phyloP scores from a whole-genome alignment of 92 coral and sea anemone species.

The Bergia puertoricense region DNA sequence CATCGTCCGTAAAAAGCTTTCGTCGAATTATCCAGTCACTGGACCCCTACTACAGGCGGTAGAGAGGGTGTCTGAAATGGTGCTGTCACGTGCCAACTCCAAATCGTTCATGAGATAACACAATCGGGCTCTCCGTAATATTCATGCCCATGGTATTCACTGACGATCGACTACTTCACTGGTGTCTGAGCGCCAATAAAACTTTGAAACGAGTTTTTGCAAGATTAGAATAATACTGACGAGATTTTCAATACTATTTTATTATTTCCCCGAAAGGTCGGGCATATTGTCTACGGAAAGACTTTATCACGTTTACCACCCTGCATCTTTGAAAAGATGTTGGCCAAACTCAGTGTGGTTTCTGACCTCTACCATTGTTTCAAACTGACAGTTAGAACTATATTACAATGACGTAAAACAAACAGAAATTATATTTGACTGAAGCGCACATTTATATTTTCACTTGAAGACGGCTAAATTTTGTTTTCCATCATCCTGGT shows the following conservation, averaged over 20 bases:
- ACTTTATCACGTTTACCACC: too few species aligned
- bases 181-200: not conserved
- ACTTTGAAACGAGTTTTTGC: not conserved
- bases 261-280: not conserved
- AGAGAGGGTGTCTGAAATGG: slow-evolving; percentile 67
- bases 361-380: too few species aligned
- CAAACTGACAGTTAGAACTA: too few species aligned
- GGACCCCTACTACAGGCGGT: slow-evolving; percentile 74
- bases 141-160: not conserved
- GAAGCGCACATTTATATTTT: too few species aligned
- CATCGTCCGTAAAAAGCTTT: slow-evolving; percentile 66
- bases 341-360: too few species aligned
- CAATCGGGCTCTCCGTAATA: not conserved
- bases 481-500: too few species aligned
- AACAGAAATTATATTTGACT: too few species aligned
- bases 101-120: slow-evolving; percentile 52
- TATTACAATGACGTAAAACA: too few species aligned
- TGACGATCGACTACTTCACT: not conserved
- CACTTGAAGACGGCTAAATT: too few species aligned
- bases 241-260: not conserved
- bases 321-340: too few species aligned
- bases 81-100: slow-evolving; percentile 49
- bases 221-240: not conserved
- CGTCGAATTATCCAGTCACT: slow-evolving; percentile 79
- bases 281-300: not conserved